A percentile compares a stretch with the other conserved stretches of the same genome.
Conservation (phyloP, 2,797 vertebrate species). For the Oophaga sylvatica region DNA sequence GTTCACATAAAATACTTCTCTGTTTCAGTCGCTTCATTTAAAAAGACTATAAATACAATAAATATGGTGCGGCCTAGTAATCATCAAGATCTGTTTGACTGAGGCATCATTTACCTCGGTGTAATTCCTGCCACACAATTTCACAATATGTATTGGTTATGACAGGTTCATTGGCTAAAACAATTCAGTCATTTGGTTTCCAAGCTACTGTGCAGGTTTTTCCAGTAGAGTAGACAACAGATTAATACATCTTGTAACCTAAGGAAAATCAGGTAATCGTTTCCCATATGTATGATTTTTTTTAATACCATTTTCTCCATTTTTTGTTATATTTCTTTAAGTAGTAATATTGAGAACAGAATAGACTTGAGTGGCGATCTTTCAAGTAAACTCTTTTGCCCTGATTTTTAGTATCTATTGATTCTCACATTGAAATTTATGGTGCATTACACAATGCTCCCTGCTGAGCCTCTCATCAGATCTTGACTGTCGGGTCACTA, state of each 20-base stretch:
- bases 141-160: conserved; percentile 61
- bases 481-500: conserved; percentile 73
- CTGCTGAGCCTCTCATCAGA: conserved; percentile 78
- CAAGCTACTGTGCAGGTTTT: conserved; percentile 32
- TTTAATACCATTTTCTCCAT: conserved; percentile 14
- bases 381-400: conserved; percentile 55
- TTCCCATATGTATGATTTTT: neutral
- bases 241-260: conserved; percentile 39
- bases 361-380: conserved; percentile 52
- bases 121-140: conserved; percentile 61
- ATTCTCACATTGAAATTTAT: conserved; percentile 82
- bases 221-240: conserved; percentile 41
- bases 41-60: conserved; percentile 61
- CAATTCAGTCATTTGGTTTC: conserved; percentile 54
- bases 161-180: conserved; percentile 58
- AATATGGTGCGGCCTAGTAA: conserved; percentile 60
- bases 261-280: conserved; percentile 23
- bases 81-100: conserved; percentile 56
- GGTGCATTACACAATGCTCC: conserved; percentile 77
- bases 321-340: neutral
- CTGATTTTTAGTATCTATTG: conserved; percentile 59
- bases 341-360: conserved; percentile 33
- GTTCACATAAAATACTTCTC: conserved; percentile 58
- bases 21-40: conserved; percentile 39
- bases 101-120: conserved; percentile 56